These are phyloP conservation scores for Otolemur crassicaudatus DNA, from an alignment of 2,797 vertebrate species.

Conservation along the genomic window DNA sequence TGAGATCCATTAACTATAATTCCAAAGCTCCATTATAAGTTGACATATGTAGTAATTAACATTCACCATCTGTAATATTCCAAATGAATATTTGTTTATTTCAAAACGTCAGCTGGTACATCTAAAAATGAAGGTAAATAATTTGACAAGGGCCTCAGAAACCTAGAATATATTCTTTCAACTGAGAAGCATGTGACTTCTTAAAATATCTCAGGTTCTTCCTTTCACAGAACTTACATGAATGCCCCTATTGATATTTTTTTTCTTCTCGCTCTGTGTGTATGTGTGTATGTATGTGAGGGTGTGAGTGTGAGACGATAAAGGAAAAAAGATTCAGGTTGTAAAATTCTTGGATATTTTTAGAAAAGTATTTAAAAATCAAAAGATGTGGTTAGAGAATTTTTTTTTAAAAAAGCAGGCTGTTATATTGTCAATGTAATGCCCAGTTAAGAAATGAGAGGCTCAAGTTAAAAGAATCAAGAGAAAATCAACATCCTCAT, in stretches of 20 bases:
- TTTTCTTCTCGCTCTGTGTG: neutral
- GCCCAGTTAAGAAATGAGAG: neutral
- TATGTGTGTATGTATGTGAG: no score
- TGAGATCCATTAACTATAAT: slow-evolving; percentile 65
- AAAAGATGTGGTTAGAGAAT: neutral
- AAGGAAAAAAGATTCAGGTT: slow-evolving; percentile 21
- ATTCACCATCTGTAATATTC: slow-evolving; percentile 65
- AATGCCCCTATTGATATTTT: slow-evolving; percentile 54
- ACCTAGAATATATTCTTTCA: slow-evolving; percentile 63
- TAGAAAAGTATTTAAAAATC: slow-evolving; percentile 49
- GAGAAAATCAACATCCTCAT: neutral
- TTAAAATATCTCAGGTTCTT: slow-evolving; percentile 66
- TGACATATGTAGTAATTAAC: slow-evolving; percentile 65
- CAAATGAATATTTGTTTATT: slow-evolving; percentile 69
- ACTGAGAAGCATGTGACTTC: slow-evolving; percentile 35
- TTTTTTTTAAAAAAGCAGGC: neutral
- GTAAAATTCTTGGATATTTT: slow-evolving; percentile 47
- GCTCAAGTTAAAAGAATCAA: neutral
- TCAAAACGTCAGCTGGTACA: slow-evolving; percentile 50
- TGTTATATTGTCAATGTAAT: neutral
- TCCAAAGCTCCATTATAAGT: slow-evolving; percentile 48
- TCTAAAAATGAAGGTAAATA: slow-evolving; percentile 74
- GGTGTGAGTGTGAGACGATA: neutral
- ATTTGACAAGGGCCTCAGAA: slow-evolving; percentile 68
- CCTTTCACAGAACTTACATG: slow-evolving; percentile 45